Evolutionary conservation across 2,797 vertebrate species (phyloP), one percentile per base, ranked within the genome.

Genomic region (Myoxocephalus aenaeus): DNA sequence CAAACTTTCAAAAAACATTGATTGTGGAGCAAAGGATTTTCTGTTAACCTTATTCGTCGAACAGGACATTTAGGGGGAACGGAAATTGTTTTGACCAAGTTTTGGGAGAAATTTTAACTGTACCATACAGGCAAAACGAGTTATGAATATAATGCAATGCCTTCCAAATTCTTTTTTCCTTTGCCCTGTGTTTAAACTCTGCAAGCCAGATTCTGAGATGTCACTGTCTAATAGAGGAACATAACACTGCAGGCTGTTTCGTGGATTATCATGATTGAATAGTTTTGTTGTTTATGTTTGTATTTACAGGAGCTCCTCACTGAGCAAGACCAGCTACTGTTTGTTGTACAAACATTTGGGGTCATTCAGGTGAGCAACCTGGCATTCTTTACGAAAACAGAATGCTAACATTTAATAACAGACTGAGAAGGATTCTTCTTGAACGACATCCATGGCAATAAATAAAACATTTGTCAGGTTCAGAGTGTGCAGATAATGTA

Each of bases 301-400:
- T 72, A 73, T 75, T 81, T 77, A 77, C 58, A 77, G 48, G 42
- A 79, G 65, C 51, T 84, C 57, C 69, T 76, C 73, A 25, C 22
- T 22, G 70, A 56, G 64, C 59, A 61, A 38, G 66, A 75, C 46
- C 57, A 65, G 73, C 62, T 53, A 80, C 54, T 76, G 69, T 81
- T 71, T 74, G 63, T 70, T 73, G 32, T 18, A 70, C 74, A 82
- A 82, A 76, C 78, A 73, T 79, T 70, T 65, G 42, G 77, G 81
- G 79, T 84, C 75, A 79, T 69, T 73, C 48, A 17, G 78, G 86
- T 83, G 77, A 82, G 77, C 70, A 14, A 74, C 67, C 80, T 83
- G 77, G 73, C 80, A 77, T 65, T 73, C 34, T 15, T 70, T 72
- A 12, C 75, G 32, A 86, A 80, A 88, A 79, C 71, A 77, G 51